Evolutionary conservation across 1,140 invertebrate species (phyloP).

Genomic region (Lepidurus packardi): DNA sequence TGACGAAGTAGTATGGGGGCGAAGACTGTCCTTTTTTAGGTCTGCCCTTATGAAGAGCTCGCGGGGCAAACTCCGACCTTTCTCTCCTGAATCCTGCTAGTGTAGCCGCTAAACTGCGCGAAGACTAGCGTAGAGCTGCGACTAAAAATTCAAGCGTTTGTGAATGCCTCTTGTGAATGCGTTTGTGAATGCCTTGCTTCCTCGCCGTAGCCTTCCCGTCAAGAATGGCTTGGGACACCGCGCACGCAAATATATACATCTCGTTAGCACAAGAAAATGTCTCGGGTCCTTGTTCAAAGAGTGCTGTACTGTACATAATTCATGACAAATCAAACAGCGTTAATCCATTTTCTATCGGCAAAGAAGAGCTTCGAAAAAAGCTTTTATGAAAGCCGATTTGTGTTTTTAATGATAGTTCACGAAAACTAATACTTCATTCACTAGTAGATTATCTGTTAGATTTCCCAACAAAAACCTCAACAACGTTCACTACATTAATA

Average conservation of each 20-base stretch:
- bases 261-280: background rate
- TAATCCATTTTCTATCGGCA: background rate
- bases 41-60: background rate
- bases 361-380: background rate
- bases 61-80: background rate
- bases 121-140: background rate
- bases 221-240: background rate
- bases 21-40: background rate
- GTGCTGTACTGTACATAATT: background rate
- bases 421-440: background rate
- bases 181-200: background rate
- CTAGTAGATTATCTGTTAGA: background rate
- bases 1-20: background rate
- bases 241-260: background rate
- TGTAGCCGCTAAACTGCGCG: background rate
- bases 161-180: background rate
- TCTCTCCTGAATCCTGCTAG: background rate
- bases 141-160: background rate
- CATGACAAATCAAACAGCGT: background rate
- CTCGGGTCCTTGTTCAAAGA: background rate
- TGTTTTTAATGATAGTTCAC: background rate
- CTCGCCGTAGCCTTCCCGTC: background rate
- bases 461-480: background rate
- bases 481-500: background rate
- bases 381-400: background rate